Base-by-base conservation (phyloP, 2,797 vertebrate species). In the Megalops cyprinoides region DNA sequence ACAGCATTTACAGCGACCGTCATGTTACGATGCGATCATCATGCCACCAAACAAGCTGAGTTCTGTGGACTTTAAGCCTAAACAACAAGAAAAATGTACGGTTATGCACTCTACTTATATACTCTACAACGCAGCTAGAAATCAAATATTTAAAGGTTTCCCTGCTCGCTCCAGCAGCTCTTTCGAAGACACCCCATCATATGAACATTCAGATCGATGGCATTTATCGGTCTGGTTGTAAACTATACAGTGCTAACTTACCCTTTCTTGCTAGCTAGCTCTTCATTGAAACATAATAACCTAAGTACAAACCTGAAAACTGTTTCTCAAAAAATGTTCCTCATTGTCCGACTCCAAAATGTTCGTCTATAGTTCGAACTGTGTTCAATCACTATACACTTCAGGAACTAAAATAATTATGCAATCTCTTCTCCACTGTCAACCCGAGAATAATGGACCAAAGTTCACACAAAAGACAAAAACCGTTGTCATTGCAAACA, bases 301-400 rank as follows among this genome's bases (percentile, higher is more conserved):
- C 56, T 37, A 10, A 20, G n/a, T 49, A 75, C 73, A 48, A 81
- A 81, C 79, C 79, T 81, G 58, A 75, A 42, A 60, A 55, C 20
- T 37, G 20, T 67, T 18, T 23, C 15, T 81, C 46, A 81, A 60
- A 76, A n/a, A 65, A 34, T 34, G 14, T 60, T 28, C 74, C 23
- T 76, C 73, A 60, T 62, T 67, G 31, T 76, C 18, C 74, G n/a
- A 14, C 20, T 39, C 73, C 1, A 28, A 62, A 44, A 73, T 10
- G 28, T 31, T 51, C 44, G 25, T 28, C 28, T 15, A 31, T 58
- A 44, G 9, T 20, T 51, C 31, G 7, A 49, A n/a, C 44, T 9
- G 20, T 10, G 73, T 31, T 31, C 44, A 31, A 31, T 28, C 73
- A 28, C 44, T 5, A 7, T 46, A 1, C 42, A 39, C 31, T 42